Conservation (phyloP, 1,140 invertebrate species). For the Gonatopus flavifemur region DNA sequence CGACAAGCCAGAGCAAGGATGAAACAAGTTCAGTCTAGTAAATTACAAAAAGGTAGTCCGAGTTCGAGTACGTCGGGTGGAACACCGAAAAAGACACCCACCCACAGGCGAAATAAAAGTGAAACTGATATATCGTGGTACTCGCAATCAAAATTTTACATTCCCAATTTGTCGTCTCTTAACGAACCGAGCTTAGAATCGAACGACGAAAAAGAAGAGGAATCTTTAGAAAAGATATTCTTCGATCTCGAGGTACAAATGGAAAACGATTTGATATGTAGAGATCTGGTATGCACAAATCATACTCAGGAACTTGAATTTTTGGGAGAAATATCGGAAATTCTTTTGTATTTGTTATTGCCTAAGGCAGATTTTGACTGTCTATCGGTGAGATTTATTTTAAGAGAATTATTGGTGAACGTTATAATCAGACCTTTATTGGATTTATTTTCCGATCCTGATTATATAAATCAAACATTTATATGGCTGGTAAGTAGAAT, state of each 20-base stretch:
- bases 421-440: slow-evolving; percentile 79
- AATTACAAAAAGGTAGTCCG: slow-evolving; percentile 53
- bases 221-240: slow-evolving; percentile 73
- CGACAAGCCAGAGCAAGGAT: slow-evolving; percentile 69
- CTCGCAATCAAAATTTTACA: slow-evolving; percentile 57
- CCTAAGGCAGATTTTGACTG: slow-evolving; percentile 86
- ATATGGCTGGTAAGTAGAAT: slow-evolving; percentile 80
- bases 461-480: slow-evolving; percentile 91
- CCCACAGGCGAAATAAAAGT: slow-evolving; percentile 69
- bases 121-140: slow-evolving; percentile 71
- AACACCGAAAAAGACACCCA: slow-evolving; percentile 57
- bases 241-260: slow-evolving; percentile 87
- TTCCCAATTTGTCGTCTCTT: slow-evolving; percentile 50
- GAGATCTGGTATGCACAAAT: slow-evolving; percentile 69
- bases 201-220: slow-evolving; percentile 37
- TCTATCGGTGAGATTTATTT: slow-evolving; percentile 73
- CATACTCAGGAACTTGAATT: slow-evolving; percentile 71
- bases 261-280: slow-evolving; percentile 74
- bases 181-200: slow-evolving; percentile 44
- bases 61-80: slow-evolving; percentile 53
- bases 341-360: slow-evolving; percentile 80
- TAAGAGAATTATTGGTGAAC: slow-evolving; percentile 81
- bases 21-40: slow-evolving; percentile 56
- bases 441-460: slow-evolving; percentile 84
- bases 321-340: slow-evolving; percentile 80